Percentiles rank a stretch among this genome's conserved stretches.
phyloP scores from a whole-genome alignment of 2,113 vertebrate species.

The Australoheros scitulus region DNA sequence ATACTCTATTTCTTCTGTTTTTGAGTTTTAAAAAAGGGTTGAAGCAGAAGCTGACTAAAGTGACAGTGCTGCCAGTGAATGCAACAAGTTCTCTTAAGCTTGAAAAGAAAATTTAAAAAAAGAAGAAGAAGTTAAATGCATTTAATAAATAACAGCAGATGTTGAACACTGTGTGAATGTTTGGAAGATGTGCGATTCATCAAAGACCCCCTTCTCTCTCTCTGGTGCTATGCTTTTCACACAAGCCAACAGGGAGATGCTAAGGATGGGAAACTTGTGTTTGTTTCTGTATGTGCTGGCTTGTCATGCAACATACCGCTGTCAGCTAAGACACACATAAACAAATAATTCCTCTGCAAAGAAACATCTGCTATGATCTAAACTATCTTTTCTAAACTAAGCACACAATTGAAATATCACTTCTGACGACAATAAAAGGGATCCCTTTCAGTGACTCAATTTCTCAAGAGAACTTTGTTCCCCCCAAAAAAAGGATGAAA shows the following conservation, averaged over 20 bases:
- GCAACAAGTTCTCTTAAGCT: conserved; percentile 29
- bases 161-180: conserved; percentile 45
- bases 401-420: conserved; percentile 76
- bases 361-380: conserved; percentile 70
- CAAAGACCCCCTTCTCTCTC: conserved; percentile 44
- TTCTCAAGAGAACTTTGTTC: conserved; percentile 68
- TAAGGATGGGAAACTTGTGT: conserved; percentile 65
- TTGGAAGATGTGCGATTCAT: conserved; percentile 56
- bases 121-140: conserved; percentile 3
- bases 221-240: conserved; percentile 28
- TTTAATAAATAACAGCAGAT: conserved; percentile 71
- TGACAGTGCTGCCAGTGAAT: conserved; percentile 53
- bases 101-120: background rate
- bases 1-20: conserved; percentile 54
- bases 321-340: conserved; percentile 51
- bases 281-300: conserved; percentile 67
- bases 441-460: conserved; percentile 63
- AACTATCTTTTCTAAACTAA: conserved; percentile 62
- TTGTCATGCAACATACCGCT: conserved; percentile 62
- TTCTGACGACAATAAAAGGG: conserved; percentile 48
- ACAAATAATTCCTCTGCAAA: conserved; percentile 62
- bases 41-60: conserved; percentile 71
- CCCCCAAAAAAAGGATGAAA: conserved; percentile 31
- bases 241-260: conserved; percentile 61
- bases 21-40: conserved; percentile 64